Evolutionary conservation across 1,140 invertebrate species (phyloP).

Genomic region (Cotesia chilonis): DNA sequence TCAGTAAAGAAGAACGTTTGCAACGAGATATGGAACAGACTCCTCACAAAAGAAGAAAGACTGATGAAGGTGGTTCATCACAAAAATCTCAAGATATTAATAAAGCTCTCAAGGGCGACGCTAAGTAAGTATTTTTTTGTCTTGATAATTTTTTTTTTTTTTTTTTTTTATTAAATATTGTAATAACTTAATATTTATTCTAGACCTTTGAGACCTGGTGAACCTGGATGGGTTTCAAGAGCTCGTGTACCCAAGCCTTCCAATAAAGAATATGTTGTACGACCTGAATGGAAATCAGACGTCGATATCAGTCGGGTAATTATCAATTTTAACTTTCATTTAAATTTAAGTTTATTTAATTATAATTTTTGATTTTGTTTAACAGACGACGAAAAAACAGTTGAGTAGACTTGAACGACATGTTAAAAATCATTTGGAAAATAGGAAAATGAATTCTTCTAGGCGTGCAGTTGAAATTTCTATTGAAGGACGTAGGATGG

Average conservation of each 20-base stretch:
- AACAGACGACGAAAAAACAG: constrained; percentile 38
- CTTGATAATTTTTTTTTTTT: constrained; percentile 4
- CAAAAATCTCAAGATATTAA: constrained; percentile 69
- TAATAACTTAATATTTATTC: constrained; percentile 27
- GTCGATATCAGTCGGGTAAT: constrained; percentile 81
- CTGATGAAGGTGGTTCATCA: constrained; percentile 60
- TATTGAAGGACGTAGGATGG: constrained; percentile 95
- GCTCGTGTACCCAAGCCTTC: constrained; percentile 95
- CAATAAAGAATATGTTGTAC: constrained; percentile 94
- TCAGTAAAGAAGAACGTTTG: constrained; percentile 86
- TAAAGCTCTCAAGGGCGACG: constrained; percentile 70
- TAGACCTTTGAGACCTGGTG: constrained; percentile 83
- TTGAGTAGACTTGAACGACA: constrained; percentile 76
- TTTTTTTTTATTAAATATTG: too few relatives aligned
- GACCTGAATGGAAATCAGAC: constrained; percentile 92
- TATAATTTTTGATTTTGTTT: constrained; percentile 33
- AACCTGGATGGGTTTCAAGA: constrained; percentile 93
- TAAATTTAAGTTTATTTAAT: not conserved
- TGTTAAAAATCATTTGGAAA: constrained; percentile 88
- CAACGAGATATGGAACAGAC: constrained; percentile 91
- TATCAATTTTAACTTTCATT: constrained; percentile 11
- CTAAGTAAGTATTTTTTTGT: constrained; percentile 57
- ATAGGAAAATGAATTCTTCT: constrained; percentile 80
- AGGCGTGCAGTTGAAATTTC: constrained; percentile 90
- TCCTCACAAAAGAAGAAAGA: constrained; percentile 73